These are phyloP conservation scores for Microplitis demolitor DNA, from an alignment of 1,140 invertebrate genomes.

Conservation along the genomic window DNA sequence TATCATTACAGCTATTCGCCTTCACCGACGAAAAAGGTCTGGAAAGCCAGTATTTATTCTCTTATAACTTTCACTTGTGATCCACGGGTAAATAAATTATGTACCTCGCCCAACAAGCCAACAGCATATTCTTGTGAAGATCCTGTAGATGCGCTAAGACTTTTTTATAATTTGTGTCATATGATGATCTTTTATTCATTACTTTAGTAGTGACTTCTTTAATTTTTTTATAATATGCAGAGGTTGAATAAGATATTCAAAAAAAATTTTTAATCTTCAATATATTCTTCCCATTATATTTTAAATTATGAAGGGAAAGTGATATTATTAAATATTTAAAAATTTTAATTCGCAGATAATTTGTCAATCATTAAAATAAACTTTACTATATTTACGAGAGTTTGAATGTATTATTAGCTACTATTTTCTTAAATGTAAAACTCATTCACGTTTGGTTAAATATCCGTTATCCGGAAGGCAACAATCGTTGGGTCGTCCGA, in stretches of 20 bases:
- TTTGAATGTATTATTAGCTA: background rate
- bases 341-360: too few relatives aligned
- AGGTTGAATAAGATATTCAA: background rate
- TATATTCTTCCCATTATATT: too few relatives aligned
- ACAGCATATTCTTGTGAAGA: constrained; percentile 29
- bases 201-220: constrained; percentile 33
- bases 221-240: background rate
- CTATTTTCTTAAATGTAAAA: too few relatives aligned
- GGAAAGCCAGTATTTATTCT: constrained; percentile 16
- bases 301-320: too few relatives aligned
- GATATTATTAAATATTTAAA: too few relatives aligned
- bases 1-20: background rate
- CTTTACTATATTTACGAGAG: too few relatives aligned
- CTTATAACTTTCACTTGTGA: constrained; percentile 53
- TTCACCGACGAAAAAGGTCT: constrained; percentile 9
- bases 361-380: too few relatives aligned
- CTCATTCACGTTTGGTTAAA: constrained; percentile 18
- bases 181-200: constrained; percentile 37
- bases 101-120: constrained; percentile 21
- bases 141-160: constrained; percentile 13
- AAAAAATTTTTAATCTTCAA: too few relatives aligned
- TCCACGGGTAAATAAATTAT: constrained; percentile 27
- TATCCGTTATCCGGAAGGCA: constrained; percentile 51
- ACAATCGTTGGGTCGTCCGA: constrained; percentile 33
- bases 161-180: constrained; percentile 37